phyloP scores from a whole-genome alignment of 1,140 invertebrate genomes.

The Platyscapa corneri region DNA sequence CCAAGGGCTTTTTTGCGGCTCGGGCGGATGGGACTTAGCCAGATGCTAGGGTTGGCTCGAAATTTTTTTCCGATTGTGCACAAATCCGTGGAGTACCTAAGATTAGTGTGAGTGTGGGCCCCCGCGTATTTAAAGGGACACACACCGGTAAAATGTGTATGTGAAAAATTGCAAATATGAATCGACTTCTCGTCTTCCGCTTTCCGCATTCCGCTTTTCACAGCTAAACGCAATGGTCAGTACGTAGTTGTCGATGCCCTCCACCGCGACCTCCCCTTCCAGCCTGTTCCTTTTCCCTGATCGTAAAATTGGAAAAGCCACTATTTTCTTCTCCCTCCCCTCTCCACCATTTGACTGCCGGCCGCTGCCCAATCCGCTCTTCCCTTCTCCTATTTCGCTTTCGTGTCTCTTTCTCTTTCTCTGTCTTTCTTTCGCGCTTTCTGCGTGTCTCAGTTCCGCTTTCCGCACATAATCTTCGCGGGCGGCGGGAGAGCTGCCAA shows the following conservation, averaged over 20 bases:
- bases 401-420: constrained; percentile 25
- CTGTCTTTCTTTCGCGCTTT: constrained; percentile 18
- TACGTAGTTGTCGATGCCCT: constrained; percentile 15
- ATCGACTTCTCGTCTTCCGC: neutral
- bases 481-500: constrained; percentile 8
- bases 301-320: constrained; percentile 47
- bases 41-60: no score
- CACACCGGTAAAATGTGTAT: no score
- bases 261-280: neutral
- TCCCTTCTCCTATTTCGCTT: constrained; percentile 46
- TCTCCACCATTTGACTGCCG: neutral
- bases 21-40: neutral
- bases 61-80: no score
- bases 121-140: no score
- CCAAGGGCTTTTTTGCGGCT: neutral
- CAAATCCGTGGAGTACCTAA: no score
- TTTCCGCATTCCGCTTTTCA: constrained; percentile 43
- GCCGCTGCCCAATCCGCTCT: constrained; percentile 41
- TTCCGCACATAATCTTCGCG: constrained; percentile 38
- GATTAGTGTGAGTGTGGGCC: no score
- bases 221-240: neutral
- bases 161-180: neutral
- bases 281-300: constrained; percentile 9
- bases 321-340: constrained; percentile 35
- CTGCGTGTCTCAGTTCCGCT: constrained; percentile 43